Evolutionary conservation across 2,888 invertebrate species (phyloP), one percentile per base, ranked within the genome.

Genomic region (Clunio marinus): DNA sequence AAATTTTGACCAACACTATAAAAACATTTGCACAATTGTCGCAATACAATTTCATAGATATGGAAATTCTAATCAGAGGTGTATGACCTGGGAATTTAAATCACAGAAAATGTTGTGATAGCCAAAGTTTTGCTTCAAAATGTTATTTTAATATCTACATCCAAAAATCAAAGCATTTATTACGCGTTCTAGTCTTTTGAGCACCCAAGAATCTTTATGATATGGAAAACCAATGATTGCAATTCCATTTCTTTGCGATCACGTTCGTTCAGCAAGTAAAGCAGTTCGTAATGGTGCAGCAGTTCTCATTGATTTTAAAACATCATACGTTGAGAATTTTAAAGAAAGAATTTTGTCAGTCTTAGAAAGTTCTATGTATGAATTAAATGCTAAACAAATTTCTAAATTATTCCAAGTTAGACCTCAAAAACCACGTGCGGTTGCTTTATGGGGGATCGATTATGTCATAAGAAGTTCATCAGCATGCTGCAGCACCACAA

Each of bases 81-180:
- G 17, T 7, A 15, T 28, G 62, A 24, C 5, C 28, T 71, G 20
- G 71, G 72, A 58, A 2, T 70, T 0, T 73, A 75, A 10, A 71
- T 77, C 20, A 78, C 81, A 0, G 69, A 73, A 5, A 83, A 83
- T 72, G 74, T 84, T 0, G 73, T 79, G 70, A 71, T 80, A 1
- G 74, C 72, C 58, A 76, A 77, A 27, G 83, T 82, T 81, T 70
- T 82, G 35, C 82, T 83, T 0, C 83, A 83, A 70, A 78, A 77
- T 68, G 83, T 82, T 71, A 74, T 83, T 55, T 17, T 62, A 27
- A 69, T 46, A n/a, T n/a, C n/a, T n/a, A 5, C 68, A 70, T 65
- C 1, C 7, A 15, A 70, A 70, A 27, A 25, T 63, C 1, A 68
- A 68, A 46, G 46, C 68, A 20, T 70, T 70, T 13, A 58, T 69